phyloP scores from a whole-genome alignment of 92 coral and sea anemone genomes.

The Actinernus sp. region DNA sequence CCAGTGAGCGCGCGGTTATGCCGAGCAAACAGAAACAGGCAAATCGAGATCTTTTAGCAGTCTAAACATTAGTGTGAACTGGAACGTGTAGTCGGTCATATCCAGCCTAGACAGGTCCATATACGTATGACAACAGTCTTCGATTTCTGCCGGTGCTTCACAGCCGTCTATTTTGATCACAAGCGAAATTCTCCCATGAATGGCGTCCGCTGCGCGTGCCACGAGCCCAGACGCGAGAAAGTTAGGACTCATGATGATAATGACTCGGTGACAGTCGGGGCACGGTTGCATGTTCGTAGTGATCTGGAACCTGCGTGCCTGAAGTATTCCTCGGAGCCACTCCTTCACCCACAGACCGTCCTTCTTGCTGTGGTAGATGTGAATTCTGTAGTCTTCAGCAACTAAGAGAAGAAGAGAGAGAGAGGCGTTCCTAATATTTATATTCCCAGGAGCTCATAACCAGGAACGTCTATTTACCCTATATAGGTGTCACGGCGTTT shows the following conservation, averaged over 20 bases:
- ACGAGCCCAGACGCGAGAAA: slow-evolving; percentile 3
- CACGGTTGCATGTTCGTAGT: slow-evolving; percentile 52
- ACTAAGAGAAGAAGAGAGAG: no score
- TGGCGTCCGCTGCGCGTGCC: slow-evolving; percentile 8
- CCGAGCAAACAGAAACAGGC: slow-evolving; percentile 64
- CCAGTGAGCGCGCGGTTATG: slow-evolving; percentile 4
- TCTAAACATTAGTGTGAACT: slow-evolving; percentile 33
- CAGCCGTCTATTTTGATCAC: slow-evolving; percentile 16
- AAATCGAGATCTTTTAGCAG: slow-evolving; percentile 38
- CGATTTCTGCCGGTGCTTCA: slow-evolving; percentile 5
- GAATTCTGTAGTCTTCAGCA: slow-evolving; percentile 78
- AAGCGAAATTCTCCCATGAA: slow-evolving; percentile 21
- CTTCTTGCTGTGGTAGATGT: slow-evolving; percentile 70
- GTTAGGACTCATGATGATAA: slow-evolving; percentile 66
- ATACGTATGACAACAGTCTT: slow-evolving; percentile 7
- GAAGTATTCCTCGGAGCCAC: slow-evolving; percentile 74
- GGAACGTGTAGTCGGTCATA: slow-evolving; percentile 48
- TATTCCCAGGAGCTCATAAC: no score
- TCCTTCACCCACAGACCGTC: slow-evolving; percentile 68
- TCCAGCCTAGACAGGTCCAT: slow-evolving; percentile 43
- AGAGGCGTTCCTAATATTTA: no score
- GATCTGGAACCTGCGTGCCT: slow-evolving; percentile 64
- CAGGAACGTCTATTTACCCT: no score
- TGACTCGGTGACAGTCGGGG: slow-evolving; percentile 38
- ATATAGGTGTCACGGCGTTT: no score